Percentiles rank a stretch among this genome's conserved stretches.
Evolutionary conservation across 2,888 invertebrate genomes (phyloP).

Genomic region (Mylabris sibirica): DNA sequence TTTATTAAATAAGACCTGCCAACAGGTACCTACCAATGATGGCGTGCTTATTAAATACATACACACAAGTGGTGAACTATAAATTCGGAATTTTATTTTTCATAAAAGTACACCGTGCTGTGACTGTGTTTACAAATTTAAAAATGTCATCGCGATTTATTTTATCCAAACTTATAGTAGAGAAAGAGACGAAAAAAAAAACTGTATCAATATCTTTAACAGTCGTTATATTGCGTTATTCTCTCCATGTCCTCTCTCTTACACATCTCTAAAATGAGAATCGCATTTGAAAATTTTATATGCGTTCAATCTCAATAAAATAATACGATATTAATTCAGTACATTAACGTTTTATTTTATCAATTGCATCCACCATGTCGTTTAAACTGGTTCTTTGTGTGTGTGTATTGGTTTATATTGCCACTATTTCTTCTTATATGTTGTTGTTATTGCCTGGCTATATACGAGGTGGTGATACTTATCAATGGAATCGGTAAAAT

Average conservation of each 20-base stretch:
- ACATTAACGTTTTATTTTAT: slow-evolving; percentile 51
- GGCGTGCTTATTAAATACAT: not conserved
- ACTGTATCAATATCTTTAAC: not conserved
- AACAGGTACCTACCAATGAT: not conserved
- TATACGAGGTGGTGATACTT: slow-evolving; percentile 10
- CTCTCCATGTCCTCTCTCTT: not conserved
- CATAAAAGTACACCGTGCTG: not conserved
- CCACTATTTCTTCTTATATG: not conserved
- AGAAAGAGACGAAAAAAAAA: not conserved
- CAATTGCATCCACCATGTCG: slow-evolving; percentile 29
- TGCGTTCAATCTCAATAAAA: slow-evolving; percentile 47
- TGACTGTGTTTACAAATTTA: not conserved
- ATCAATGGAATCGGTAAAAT: slow-evolving; percentile 8
- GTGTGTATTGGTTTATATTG: not conserved
- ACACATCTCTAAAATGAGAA: not conserved
- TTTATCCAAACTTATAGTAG: not conserved
- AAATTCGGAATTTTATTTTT: not conserved
- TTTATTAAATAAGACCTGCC: slow-evolving; percentile 2
- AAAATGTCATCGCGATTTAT: too few relatives aligned
- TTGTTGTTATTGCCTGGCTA: not conserved
- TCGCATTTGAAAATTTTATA: slow-evolving; percentile 40
- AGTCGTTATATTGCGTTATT: not conserved
- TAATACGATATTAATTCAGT: slow-evolving; percentile 54
- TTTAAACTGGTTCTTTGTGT: slow-evolving; percentile 44
- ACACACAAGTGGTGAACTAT: not conserved